Percentiles rank a stretch among this genome's conserved stretches.
Evolutionary conservation across 2,797 vertebrate genomes (phyloP).

Genomic region (Galaxias olidus): DNA sequence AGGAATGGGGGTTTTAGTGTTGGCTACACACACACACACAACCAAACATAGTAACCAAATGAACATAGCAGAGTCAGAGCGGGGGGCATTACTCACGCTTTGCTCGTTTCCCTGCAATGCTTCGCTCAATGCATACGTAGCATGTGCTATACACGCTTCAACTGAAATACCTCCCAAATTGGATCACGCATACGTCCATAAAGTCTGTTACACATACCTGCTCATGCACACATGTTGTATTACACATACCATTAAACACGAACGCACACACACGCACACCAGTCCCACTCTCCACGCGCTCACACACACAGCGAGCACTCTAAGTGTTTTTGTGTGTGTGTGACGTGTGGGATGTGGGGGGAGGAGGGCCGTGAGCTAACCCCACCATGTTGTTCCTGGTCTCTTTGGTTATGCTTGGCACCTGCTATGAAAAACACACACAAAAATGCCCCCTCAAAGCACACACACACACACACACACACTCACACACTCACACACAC

Average conservation of each 20-base stretch:
- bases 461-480: neutral
- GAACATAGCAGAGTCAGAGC: conserved; percentile 52
- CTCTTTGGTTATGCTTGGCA: conserved; percentile 73
- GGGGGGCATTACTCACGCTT: conserved; percentile 56
- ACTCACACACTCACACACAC: conserved; percentile 16
- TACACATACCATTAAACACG: conserved; percentile 45
- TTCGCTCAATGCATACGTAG: conserved; percentile 49
- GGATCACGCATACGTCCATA: conserved; percentile 8
- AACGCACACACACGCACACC: conserved; percentile 21
- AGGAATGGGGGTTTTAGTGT: conserved; percentile 55
- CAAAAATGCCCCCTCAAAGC: neutral
- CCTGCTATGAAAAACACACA: conserved; percentile 48
- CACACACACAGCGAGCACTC: conserved; percentile 37
- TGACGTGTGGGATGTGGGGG: conserved; percentile 63
- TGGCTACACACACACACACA: conserved; percentile 3
- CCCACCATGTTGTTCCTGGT: conserved; percentile 64
- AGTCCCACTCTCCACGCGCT: conserved; percentile 15
- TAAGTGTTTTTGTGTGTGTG: conserved; percentile 67
- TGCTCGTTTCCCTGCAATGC: conserved; percentile 54
- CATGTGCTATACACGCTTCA: neutral
- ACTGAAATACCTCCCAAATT: neutral
- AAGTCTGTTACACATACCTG: conserved; percentile 27
- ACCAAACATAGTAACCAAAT: conserved; percentile 34
- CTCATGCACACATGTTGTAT: conserved; percentile 41
- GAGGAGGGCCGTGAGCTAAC: conserved; percentile 67